A percentile compares a stretch with the other conserved stretches of the same genome.
Evolutionary conservation across 2,888 invertebrate species (phyloP).

Genomic region (Ophioninae sp.): DNA sequence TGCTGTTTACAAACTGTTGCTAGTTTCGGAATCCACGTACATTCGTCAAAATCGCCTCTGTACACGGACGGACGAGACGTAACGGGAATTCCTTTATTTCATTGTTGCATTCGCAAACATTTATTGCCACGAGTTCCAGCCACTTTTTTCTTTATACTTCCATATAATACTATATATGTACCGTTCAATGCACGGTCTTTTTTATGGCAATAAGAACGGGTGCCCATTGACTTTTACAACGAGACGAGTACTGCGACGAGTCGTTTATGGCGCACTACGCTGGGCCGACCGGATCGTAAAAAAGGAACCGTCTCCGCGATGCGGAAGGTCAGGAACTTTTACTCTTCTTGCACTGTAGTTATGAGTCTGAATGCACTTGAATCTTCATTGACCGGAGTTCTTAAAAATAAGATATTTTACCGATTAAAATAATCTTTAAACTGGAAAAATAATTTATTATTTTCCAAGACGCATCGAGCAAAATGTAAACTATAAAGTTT

Average conservation of each 20-base stretch:
- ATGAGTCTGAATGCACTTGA: conserved; percentile 30
- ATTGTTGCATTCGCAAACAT: conserved; percentile 67
- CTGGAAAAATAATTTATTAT: background rate
- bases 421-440: background rate
- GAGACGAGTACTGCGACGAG: conserved; percentile 65
- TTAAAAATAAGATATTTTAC: background rate
- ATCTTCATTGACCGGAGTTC: background rate
- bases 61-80: conserved; percentile 58
- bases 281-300: conserved; percentile 69
- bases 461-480: background rate
- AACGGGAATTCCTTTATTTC: conserved; percentile 70
- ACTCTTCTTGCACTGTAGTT: conserved; percentile 41
- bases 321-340: conserved; percentile 73
- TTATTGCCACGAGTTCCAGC: conserved; percentile 59
- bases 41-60: conserved; percentile 68
- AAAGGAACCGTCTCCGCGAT: conserved; percentile 64
- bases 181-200: conserved; percentile 62
- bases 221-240: conserved; percentile 73
- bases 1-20: background rate
- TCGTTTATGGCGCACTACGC: conserved; percentile 71
- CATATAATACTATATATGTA: conserved; percentile 57
- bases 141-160: conserved; percentile 51
- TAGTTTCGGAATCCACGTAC: conserved; percentile 63
- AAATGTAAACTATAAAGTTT: background rate
- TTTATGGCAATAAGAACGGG: conserved; percentile 76